phyloP scores from a whole-genome alignment of 2,797 vertebrate genomes.

The Sandelia bainsii region DNA sequence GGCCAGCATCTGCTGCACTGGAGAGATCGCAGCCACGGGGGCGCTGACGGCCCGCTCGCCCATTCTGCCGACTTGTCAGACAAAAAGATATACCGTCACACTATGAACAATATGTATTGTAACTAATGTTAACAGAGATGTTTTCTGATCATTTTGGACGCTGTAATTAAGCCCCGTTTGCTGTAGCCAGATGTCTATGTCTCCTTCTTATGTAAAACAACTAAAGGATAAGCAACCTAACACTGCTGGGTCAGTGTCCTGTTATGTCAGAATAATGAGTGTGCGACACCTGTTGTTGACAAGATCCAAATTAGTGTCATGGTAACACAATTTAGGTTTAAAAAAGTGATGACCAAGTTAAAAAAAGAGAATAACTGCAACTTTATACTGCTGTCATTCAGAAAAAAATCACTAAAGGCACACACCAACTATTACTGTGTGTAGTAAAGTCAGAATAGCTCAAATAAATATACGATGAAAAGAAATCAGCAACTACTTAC shows the following conservation, averaged over 20 bases:
- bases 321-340: not conserved
- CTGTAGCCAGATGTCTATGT: not conserved
- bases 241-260: constrained; percentile 5
- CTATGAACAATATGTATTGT: not conserved
- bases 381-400: not conserved
- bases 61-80: constrained; percentile 86
- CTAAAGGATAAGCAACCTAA: constrained; percentile 13
- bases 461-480: too few relatives aligned
- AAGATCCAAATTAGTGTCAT: not conserved
- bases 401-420: not conserved
- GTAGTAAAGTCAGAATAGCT: not conserved
- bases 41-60: constrained; percentile 73
- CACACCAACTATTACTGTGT: too few relatives aligned
- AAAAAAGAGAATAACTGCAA: not conserved
- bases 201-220: constrained; percentile 31
- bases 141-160: not conserved
- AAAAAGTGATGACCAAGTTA: not conserved
- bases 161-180: not conserved
- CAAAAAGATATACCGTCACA: constrained; percentile 1
- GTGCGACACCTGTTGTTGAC: not conserved
- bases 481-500: too few relatives aligned
- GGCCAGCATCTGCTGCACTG: constrained; percentile 95
- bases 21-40: constrained; percentile 86
- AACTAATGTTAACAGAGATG: constrained; percentile 5
- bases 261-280: constrained; percentile 14